These are phyloP conservation scores for Drosophila koepferae DNA, from an alignment of 2,888 invertebrate species.

Conservation along the genomic window DNA sequence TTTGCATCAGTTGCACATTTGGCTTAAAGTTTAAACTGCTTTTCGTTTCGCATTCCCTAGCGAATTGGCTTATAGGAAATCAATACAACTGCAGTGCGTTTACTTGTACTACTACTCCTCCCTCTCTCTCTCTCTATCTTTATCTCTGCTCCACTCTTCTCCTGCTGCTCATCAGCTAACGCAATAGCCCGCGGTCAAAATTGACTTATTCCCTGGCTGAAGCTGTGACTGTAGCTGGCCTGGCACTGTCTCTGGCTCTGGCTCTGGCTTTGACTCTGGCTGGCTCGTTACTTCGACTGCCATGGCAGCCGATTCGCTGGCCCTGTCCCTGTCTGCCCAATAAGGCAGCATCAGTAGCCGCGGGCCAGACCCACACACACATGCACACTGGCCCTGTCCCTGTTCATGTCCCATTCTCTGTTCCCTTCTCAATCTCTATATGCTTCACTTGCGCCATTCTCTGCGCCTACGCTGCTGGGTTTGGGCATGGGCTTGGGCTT, in stretches of 20 bases:
- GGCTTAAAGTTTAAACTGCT: slow-evolving; percentile 80
- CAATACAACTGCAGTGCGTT: slow-evolving; percentile 73
- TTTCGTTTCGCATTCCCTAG: slow-evolving; percentile 56
- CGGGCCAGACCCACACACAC: slow-evolving; percentile 35
- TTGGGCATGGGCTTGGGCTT: slow-evolving; percentile 23
- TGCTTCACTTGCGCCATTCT: slow-evolving; percentile 74
- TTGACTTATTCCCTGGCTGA: slow-evolving; percentile 61
- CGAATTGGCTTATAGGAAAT: slow-evolving; percentile 66
- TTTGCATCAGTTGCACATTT: slow-evolving; percentile 66
- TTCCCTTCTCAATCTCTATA: slow-evolving; percentile 48
- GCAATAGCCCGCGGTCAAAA: slow-evolving; percentile 80
- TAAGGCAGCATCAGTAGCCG: slow-evolving; percentile 55
- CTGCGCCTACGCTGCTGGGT: slow-evolving; percentile 58
- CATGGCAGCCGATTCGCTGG: slow-evolving; percentile 56
- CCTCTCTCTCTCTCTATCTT: background rate
- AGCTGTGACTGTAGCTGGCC: slow-evolving; percentile 22
- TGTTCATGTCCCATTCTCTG: slow-evolving; percentile 1
- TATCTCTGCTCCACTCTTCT: slow-evolving; percentile 4
- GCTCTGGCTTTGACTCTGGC: slow-evolving; percentile 33
- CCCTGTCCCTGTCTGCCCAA: slow-evolving; percentile 42
- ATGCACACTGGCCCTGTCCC: slow-evolving; percentile 3
- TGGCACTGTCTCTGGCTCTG: slow-evolving; percentile 20
- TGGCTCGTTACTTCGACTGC: slow-evolving; percentile 57
- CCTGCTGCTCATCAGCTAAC: slow-evolving; percentile 73
- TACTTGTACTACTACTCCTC: background rate